Evolutionary conservation across 2,113 vertebrate genomes (phyloP).

Genomic region (Tupaia chinensis): DNA sequence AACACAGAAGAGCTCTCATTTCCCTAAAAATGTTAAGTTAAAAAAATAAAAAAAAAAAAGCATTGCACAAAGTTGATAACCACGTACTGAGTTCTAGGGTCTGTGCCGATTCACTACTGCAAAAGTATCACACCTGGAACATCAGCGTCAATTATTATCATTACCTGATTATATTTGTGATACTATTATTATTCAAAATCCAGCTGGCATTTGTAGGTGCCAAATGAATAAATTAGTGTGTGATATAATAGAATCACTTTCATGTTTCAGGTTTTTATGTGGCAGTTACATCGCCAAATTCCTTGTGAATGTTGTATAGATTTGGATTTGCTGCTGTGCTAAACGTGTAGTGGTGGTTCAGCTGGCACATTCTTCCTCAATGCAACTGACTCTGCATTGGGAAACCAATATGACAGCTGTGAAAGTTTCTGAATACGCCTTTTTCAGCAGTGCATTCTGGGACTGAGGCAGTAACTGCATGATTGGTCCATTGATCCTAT

Average conservation of each 20-base stretch:
- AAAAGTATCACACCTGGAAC: neutral
- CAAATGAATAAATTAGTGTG: neutral
- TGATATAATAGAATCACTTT: neutral
- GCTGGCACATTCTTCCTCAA: neutral
- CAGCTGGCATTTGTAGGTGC: neutral
- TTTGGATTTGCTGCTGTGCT: neutral
- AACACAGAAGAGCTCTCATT: neutral
- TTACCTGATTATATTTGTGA: neutral
- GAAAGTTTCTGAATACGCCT: neutral
- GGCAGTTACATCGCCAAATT: neutral
- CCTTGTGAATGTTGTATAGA: neutral
- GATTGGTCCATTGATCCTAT: neutral
- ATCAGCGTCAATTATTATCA: neutral
- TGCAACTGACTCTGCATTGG: neutral
- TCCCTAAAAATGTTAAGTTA: neutral
- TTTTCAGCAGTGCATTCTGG: neutral
- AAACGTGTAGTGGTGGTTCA: neutral
- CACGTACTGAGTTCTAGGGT: neutral
- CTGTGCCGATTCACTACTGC: neutral
- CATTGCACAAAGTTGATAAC: neutral
- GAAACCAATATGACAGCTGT: neutral
- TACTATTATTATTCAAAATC: constrained; percentile 15
- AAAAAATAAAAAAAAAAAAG: neutral
- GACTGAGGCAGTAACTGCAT: neutral
- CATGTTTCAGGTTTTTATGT: neutral